Conservation (phyloP, 1,140 invertebrate species). For the Maniola jurtina region DNA sequence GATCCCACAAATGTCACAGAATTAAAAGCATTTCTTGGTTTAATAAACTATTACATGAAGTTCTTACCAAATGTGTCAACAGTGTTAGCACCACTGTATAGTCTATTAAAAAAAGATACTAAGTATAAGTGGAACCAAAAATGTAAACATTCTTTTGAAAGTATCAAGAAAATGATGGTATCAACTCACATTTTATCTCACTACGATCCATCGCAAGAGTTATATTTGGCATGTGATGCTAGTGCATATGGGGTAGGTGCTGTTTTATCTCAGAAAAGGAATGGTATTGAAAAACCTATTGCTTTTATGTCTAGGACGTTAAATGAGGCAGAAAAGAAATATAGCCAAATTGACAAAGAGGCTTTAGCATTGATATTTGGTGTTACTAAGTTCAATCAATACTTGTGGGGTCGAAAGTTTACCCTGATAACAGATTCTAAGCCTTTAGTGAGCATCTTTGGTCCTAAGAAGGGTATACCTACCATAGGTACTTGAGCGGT, state of each 20-base stretch:
- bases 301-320: slow-evolving; percentile 1
- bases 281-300: neutral
- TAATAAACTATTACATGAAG: slow-evolving; percentile 16
- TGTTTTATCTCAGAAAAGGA: neutral
- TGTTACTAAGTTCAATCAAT: slow-evolving; percentile 22
- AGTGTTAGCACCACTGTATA: slow-evolving; percentile 14
- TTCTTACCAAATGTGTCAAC: slow-evolving; percentile 17
- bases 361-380: slow-evolving; percentile 21
- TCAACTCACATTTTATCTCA: slow-evolving; percentile 14
- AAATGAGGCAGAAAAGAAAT: neutral
- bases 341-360: slow-evolving; percentile 23
- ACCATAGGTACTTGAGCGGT: too few species aligned
- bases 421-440: neutral
- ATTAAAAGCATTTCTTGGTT: too few species aligned
- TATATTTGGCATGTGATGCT: neutral
- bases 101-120: slow-evolving; percentile 12
- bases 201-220: neutral
- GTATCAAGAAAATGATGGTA: neutral
- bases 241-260: neutral
- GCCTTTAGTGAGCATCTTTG: too few species aligned
- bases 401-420: too few species aligned
- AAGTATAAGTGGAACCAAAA: slow-evolving; percentile 12
- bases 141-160: slow-evolving; percentile 5
- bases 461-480: slow-evolving; percentile 16
- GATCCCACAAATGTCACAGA: too few species aligned